phyloP scores from a whole-genome alignment of 2,797 vertebrate species.

The Gymnothorax javanicus region DNA sequence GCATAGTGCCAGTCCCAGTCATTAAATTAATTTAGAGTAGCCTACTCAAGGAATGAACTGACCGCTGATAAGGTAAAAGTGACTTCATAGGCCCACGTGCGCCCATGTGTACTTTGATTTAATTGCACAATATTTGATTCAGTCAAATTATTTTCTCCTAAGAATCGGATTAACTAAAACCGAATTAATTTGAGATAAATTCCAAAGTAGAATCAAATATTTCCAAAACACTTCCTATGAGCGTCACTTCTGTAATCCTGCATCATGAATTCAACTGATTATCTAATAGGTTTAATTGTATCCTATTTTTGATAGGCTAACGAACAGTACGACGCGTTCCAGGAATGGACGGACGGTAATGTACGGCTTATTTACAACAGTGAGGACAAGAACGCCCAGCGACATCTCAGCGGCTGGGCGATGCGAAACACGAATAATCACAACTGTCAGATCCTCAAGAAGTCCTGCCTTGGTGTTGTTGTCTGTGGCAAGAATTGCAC shows the following conservation, averaged over 20 bases:
- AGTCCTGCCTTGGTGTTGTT: constrained; percentile 94
- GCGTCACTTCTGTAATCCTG: neutral
- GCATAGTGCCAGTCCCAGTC: neutral
- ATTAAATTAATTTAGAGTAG: neutral
- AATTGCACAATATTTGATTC: neutral
- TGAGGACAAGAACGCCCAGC: constrained; percentile 90
- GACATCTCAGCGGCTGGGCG: constrained; percentile 94
- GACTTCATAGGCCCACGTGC: too few relatives aligned
- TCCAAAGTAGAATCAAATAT: neutral
- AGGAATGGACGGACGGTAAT: constrained; percentile 94
- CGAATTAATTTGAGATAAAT: neutral
- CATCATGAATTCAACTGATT: neutral
- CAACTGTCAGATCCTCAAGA: constrained; percentile 96
- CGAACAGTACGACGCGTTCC: constrained; percentile 84
- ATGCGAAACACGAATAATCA: constrained; percentile 99
- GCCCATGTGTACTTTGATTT: too few relatives aligned
- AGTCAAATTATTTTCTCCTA: neutral
- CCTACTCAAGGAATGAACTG: neutral
- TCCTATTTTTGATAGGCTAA: constrained; percentile 71
- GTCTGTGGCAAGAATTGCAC: constrained; percentile 82
- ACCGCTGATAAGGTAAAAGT: neutral
- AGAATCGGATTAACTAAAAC: neutral
- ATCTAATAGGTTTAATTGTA: neutral
- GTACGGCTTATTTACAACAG: constrained; percentile 81
- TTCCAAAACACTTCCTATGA: neutral